Evolutionary conservation across 2,888 invertebrate genomes (phyloP).

Genomic region (Drepana falcataria): DNA sequence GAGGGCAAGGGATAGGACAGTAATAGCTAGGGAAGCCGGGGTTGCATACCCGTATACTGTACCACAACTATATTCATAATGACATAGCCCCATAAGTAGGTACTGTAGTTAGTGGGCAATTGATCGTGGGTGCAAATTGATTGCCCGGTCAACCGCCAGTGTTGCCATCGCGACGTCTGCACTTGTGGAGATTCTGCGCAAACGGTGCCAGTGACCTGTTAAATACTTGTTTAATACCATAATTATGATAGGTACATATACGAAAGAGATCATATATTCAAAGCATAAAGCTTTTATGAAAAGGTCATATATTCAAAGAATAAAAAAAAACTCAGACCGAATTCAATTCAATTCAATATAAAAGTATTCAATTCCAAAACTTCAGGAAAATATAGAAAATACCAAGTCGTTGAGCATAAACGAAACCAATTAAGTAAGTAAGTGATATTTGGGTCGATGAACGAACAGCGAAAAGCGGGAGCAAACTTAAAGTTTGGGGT

Average conservation of each 20-base stretch:
- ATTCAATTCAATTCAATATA: too few species aligned
- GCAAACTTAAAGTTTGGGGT: constrained; percentile 67
- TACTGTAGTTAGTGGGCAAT: background rate
- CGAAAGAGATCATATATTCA: too few species aligned
- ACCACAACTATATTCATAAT: too few species aligned
- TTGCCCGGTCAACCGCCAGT: constrained; percentile 40
- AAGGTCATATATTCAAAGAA: too few species aligned
- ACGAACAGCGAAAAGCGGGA: constrained; percentile 42
- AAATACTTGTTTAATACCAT: constrained; percentile 8
- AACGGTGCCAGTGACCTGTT: constrained; percentile 30
- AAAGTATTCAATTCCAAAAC: too few species aligned
- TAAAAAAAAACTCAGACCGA: too few species aligned
- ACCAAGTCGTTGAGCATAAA: background rate
- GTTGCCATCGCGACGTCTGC: constrained; percentile 35
- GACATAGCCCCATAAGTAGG: background rate
- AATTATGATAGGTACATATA: background rate
- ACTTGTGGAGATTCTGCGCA: constrained; percentile 50
- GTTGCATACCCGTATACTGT: too few species aligned
- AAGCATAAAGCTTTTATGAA: too few species aligned
- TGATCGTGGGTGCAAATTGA: constrained; percentile 4
- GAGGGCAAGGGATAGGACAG: too few species aligned
- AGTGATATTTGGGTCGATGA: constrained; percentile 40
- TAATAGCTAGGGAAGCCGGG: too few species aligned
- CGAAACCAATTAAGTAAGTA: constrained; percentile 16
- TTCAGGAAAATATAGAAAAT: constrained; percentile 1